phyloP scores from a whole-genome alignment of 1,140 invertebrate species.

The Drosophila bifasciata region DNA sequence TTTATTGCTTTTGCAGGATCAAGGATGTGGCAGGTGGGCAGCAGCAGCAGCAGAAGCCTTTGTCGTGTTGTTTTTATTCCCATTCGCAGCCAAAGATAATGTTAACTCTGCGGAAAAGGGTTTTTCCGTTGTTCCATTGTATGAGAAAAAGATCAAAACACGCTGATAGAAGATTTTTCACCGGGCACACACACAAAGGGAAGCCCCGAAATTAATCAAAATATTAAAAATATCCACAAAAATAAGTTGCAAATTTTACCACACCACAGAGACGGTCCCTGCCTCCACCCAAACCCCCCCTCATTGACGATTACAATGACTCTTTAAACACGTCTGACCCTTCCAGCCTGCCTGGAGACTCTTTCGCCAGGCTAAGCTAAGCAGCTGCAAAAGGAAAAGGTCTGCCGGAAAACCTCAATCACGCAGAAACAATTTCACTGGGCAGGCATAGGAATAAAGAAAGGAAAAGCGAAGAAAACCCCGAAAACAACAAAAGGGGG shows the following conservation, averaged over 20 bases:
- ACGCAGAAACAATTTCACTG: constrained; percentile 73
- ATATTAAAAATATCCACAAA: constrained; percentile 56
- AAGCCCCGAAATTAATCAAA: constrained; percentile 59
- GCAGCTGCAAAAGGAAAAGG: constrained; percentile 57
- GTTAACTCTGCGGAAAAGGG: constrained; percentile 38
- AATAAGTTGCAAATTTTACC: constrained; percentile 46
- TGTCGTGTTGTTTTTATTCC: constrained; percentile 11
- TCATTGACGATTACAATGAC: constrained; percentile 10
- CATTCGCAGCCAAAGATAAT: constrained; percentile 28
- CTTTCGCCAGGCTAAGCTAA: constrained; percentile 44
- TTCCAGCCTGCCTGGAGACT: neutral
- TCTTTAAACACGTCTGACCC: constrained; percentile 36
- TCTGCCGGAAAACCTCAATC: constrained; percentile 75
- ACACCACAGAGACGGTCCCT: constrained; percentile 30
- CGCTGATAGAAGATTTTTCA: constrained; percentile 38
- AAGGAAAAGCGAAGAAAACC: constrained; percentile 20
- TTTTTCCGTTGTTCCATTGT: constrained; percentile 39
- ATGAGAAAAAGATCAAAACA: constrained; percentile 46
- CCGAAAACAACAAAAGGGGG: constrained; percentile 54
- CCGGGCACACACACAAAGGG: constrained; percentile 34
- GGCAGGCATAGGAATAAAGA: constrained; percentile 39
- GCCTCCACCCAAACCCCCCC: neutral
- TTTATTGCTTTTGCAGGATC: constrained; percentile 16
- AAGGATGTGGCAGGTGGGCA: too few species aligned
- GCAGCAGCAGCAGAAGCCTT: neutral